Percentiles rank a stretch among this genome's conserved stretches.
These are phyloP conservation scores for Atta colombica DNA, from an alignment of 1,140 invertebrate species.

Conservation along the genomic window DNA sequence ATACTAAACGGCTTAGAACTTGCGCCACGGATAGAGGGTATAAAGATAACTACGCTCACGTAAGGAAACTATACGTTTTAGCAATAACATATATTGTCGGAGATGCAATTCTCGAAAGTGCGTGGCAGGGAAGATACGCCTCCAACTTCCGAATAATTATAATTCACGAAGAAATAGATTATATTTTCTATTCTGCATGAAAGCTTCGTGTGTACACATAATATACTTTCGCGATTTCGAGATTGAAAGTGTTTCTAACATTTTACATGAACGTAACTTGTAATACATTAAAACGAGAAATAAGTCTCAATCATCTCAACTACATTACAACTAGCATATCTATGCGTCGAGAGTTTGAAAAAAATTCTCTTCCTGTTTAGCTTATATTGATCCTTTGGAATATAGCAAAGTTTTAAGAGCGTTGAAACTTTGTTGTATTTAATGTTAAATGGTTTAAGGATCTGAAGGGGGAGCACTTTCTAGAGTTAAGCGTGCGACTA, in stretches of 20 bases:
- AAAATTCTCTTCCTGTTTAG: background rate
- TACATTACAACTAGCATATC: background rate
- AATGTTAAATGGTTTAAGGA: slow-evolving; percentile 60
- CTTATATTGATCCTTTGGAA: background rate
- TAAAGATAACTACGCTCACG: slow-evolving; percentile 56
- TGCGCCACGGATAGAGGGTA: slow-evolving; percentile 39
- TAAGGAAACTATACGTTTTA: slow-evolving; percentile 54
- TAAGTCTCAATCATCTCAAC: background rate
- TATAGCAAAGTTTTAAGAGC: slow-evolving; percentile 39
- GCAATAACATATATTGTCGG: slow-evolving; percentile 48
- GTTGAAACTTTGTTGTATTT: slow-evolving; percentile 36
- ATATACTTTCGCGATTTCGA: background rate
- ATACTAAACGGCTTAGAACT: slow-evolving; percentile 60
- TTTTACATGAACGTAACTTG: background rate
- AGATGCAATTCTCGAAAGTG: slow-evolving; percentile 55
- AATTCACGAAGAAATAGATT: slow-evolving; percentile 12
- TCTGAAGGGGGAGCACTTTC: background rate
- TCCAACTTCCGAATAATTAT: slow-evolving; percentile 29
- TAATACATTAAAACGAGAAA: background rate
- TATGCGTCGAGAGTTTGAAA: background rate
- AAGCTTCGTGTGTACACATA: background rate
- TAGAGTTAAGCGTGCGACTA: slow-evolving; percentile 13
- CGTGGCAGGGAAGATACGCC: slow-evolving; percentile 19
- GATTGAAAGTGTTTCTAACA: background rate
- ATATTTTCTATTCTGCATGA: background rate